Base-by-base conservation (phyloP, 2,113 vertebrate genomes). In the Pitta sordida region DNA sequence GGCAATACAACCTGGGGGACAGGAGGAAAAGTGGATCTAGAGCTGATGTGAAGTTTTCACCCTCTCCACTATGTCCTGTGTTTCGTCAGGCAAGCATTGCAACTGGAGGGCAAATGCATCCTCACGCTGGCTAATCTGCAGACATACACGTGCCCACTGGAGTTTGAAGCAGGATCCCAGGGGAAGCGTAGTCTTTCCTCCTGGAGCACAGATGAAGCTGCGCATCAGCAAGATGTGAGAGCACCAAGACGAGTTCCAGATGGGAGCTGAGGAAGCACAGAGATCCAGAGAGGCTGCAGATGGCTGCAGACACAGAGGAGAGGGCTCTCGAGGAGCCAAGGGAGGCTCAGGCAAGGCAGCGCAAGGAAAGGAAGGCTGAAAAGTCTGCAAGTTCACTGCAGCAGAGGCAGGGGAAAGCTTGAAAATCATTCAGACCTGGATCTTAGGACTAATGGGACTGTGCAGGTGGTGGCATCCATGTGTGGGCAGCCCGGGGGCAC, bases 1-100 rank as follows among this genome's bases (percentile, higher is more conserved):
- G 9, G 23, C 2, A 2, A 36, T 4, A 4, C 10, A 46, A 8
- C 11, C 8, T 2, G 0, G 13, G 24, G 17, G 10, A 52, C 43
- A 68, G n/a, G 21, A 56, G 7, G 2, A 37, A 83, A 56, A 39
- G 24, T 10, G 32, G 17, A 48, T 44, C 77, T 70, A 73, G 41
- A 80, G 30, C 27, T 88, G 44, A 58, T 76, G 27, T n/a, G 36
- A 39, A 73, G 24, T 16, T 52, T 75, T 63, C 62, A 55, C 26
- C 21, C 18, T 71, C 58, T 59, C 39, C 1, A 1, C 24, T 69
- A 7, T 30, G 24, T 49, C 43, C 37, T 74, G 32, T 5, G 3
- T 62, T 86, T 22, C 34, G 49, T 73, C 19, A 48, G 12, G 32
- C 12, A 63, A 63, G 55, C 1, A 5, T 14, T 43, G 43, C 48